phyloP scores from a whole-genome alignment of 2,888 invertebrate species.

The Xiphydria camelus region DNA sequence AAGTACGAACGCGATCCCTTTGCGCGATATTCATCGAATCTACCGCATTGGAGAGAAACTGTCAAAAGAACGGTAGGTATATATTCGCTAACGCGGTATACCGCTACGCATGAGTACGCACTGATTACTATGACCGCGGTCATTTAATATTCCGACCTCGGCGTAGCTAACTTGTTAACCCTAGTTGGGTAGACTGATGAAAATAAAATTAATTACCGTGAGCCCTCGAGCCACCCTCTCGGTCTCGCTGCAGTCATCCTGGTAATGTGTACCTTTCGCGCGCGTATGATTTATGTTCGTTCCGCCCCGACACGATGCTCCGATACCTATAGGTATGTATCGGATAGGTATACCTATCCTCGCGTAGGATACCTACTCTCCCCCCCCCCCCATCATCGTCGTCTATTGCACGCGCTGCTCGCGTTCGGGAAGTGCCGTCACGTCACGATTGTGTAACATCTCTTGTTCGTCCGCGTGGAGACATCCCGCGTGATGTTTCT shows the following conservation, averaged over 20 bases:
- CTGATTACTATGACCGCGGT: slow-evolving; percentile 28
- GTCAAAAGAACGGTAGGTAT: slow-evolving; percentile 13
- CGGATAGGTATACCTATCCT: too few species aligned
- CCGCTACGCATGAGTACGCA: too few species aligned
- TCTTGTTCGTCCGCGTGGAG: too few species aligned
- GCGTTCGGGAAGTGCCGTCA: neutral
- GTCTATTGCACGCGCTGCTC: neutral
- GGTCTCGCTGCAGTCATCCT: slow-evolving; percentile 8
- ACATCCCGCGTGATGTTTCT: too few species aligned
- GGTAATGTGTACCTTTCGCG: neutral
- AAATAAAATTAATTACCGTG: slow-evolving; percentile 34
- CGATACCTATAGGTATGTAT: too few species aligned
- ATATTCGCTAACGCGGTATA: too few species aligned
- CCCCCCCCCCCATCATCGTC: neutral
- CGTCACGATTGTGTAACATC: too few species aligned
- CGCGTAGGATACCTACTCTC: too few species aligned
- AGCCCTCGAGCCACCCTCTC: slow-evolving; percentile 20
- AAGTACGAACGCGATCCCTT: too few species aligned
- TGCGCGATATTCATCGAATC: too few species aligned
- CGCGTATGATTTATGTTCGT: slow-evolving; percentile 1
- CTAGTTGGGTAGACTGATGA: slow-evolving; percentile 20
- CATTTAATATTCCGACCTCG: slow-evolving; percentile 27
- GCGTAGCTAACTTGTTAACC: slow-evolving; percentile 26
- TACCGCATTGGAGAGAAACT: slow-evolving; percentile 15
- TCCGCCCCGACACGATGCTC: too few species aligned